Base-by-base conservation (phyloP, 2,797 vertebrate genomes). In the Centropyge bicolor region DNA sequence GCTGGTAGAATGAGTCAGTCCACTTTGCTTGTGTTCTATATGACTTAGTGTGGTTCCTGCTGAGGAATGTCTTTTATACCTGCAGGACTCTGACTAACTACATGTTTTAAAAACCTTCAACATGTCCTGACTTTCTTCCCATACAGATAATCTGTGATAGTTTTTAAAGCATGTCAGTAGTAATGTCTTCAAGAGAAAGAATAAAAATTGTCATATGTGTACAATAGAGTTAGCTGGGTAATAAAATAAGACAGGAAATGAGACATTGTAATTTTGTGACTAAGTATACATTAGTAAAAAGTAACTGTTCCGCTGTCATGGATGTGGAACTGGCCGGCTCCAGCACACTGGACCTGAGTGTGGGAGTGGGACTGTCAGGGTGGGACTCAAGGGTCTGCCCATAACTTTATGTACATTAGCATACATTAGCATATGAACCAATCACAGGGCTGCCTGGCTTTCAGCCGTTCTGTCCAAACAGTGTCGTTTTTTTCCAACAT, bases 401-500 rank as follows among this genome's bases (percentile, higher is more conserved):
- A 81, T 76, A 84, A 84, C 72, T 74, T 81, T 78, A 73, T 81
- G 48, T 2, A 36, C 41, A 73, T 76, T 67, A 61, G 43, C 75
- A 78, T 66, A 54, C 17, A 68, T 74, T 74, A 80, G 41, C 81
- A 81, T 78, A 72, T 81, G 67, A 67, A 74, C 43, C 56, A 70
- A 43, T 70, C 24, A 68, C 45, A 72, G 40, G 43, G 57, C 41
- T 49, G 48, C 14, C 41, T 74, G 68, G 64, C 72, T 70, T 74
- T 70, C 43, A 72, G 67, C 57, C 81, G 57, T 52, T 70, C 67
- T 51, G 46, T 31, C 31, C 62, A 70, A n/a, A 54, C 54, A 65
- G 35, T 38, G 43, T 68, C 27, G 19, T 16, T 2, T 13, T 67
- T 67, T 11, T 54, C 31, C 31, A 19, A 20, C 13, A 41, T 49